These are phyloP conservation scores for Proctacanthus coquilletti DNA, from an alignment of 1,140 invertebrate genomes.

Conservation along the genomic window DNA sequence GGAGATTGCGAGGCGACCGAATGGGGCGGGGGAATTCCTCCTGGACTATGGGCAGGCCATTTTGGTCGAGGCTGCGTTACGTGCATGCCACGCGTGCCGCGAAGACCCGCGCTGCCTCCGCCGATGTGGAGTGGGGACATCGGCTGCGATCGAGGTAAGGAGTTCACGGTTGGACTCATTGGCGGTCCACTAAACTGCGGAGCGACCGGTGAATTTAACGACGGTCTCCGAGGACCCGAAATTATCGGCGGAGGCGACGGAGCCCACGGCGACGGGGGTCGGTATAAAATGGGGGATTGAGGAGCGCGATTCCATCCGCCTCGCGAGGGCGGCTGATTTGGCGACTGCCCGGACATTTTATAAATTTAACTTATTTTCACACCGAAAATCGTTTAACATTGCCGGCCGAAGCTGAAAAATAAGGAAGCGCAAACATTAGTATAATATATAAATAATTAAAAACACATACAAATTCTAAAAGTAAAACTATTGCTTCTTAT, in stretches of 20 bases:
- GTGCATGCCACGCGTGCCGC: slow-evolving; percentile 27
- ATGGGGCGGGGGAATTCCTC: slow-evolving; percentile 1
- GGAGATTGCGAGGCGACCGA: slow-evolving; percentile 9
- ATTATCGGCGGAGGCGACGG: slow-evolving; percentile 42
- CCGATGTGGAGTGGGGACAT: slow-evolving; percentile 36
- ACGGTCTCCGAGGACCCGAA: slow-evolving; percentile 35
- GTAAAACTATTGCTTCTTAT: too few species aligned
- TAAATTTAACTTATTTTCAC: slow-evolving; percentile 3
- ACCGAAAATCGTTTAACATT: background rate
- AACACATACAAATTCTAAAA: too few species aligned
- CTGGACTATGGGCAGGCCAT: slow-evolving; percentile 32
- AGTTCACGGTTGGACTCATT: slow-evolving; percentile 18
- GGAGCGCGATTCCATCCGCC: slow-evolving; percentile 31
- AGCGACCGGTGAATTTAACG: slow-evolving; percentile 32
- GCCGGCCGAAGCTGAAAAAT: too few species aligned
- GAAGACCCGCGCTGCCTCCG: slow-evolving; percentile 20
- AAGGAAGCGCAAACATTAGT: too few species aligned
- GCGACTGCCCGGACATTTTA: slow-evolving; percentile 38
- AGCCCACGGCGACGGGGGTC: slow-evolving; percentile 45
- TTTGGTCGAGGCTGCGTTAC: slow-evolving; percentile 43
- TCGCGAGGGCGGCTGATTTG: slow-evolving; percentile 33
- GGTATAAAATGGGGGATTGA: slow-evolving; percentile 38
- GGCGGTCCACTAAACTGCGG: slow-evolving; percentile 15
- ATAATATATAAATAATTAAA: too few species aligned
- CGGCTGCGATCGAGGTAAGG: slow-evolving; percentile 29